Evolutionary conservation across 1,140 invertebrate species (phyloP).

Genomic region (Drosophila nikananu): DNA sequence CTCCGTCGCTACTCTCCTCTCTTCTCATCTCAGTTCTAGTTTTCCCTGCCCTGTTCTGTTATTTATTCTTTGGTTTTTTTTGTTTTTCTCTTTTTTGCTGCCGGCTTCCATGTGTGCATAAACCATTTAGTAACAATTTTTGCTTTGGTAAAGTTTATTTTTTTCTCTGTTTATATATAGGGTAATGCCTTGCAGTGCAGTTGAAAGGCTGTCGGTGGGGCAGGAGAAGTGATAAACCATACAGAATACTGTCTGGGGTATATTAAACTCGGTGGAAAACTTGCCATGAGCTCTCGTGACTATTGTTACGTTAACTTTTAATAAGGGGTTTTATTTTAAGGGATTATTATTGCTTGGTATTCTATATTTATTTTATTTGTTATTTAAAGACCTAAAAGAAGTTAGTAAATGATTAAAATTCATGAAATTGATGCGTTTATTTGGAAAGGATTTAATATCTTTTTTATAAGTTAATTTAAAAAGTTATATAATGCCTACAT

Average conservation of each 20-base stretch:
- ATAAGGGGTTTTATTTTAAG: not conserved
- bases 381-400: not conserved
- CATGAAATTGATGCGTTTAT: not conserved
- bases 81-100: constrained; percentile 6
- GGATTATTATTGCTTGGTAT: not conserved
- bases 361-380: not conserved
- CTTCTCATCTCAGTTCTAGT: not conserved
- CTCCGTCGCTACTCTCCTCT: too few relatives aligned
- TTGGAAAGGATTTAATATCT: not conserved
- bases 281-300: constrained; percentile 15
- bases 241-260: constrained; percentile 27
- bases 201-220: not conserved
- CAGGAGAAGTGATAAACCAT: constrained; percentile 17
- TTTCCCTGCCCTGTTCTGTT: constrained; percentile 21
- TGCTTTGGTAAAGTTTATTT: constrained; percentile 68
- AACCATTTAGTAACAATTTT: constrained; percentile 77
- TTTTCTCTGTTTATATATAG: constrained; percentile 24
- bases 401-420: not conserved
- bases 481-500: not conserved
- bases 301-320: constrained; percentile 12
- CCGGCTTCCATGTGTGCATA: constrained; percentile 72
- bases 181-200: constrained; percentile 15
- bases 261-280: constrained; percentile 14
- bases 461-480: not conserved
- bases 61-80: constrained; percentile 19